Percentiles rank a stretch among this genome's conserved stretches.
Conservation (phyloP, 2,888 invertebrate species). For the Morinoia aosen region DNA sequence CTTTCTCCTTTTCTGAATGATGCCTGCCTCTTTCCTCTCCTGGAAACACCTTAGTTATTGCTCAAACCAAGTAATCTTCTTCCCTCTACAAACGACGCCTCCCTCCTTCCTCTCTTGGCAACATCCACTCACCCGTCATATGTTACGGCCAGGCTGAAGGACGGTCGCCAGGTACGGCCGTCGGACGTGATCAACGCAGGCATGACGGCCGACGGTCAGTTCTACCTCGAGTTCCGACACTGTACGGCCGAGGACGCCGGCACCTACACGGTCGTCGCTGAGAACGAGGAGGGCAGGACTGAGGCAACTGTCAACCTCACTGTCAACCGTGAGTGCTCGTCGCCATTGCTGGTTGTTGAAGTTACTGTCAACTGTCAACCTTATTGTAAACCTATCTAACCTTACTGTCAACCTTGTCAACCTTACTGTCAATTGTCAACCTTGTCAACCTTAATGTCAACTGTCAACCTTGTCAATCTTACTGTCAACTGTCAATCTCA, state of each 20-base stretch:
- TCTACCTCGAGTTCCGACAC: conserved; percentile 59
- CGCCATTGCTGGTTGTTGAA: neutral
- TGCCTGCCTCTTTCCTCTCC: no score
- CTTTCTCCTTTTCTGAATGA: no score
- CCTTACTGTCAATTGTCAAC: no score
- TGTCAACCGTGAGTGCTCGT: conserved; percentile 79
- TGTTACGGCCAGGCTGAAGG: conserved; percentile 61
- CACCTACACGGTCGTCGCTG: conserved; percentile 83
- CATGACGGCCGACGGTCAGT: conserved; percentile 60
- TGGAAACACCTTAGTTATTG: no score
- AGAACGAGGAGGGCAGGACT: conserved; percentile 83
- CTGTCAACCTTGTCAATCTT: no score
- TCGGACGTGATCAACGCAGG: conserved; percentile 64
- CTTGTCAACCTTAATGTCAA: no score
- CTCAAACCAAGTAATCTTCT: neutral
- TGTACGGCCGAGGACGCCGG: conserved; percentile 74
- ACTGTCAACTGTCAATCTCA: no score
- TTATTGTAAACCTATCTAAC: no score
- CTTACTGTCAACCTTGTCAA: no score
- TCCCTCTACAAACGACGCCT: neutral
- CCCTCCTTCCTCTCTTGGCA: neutral
- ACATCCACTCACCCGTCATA: neutral
- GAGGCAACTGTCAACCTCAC: conserved; percentile 80
- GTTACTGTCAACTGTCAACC: no score
- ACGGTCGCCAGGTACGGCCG: conserved; percentile 60